Evolutionary conservation across 2,888 invertebrate genomes (phyloP), one percentile per base, ranked within the genome.

Genomic region (Drosophila infuscata): DNA sequence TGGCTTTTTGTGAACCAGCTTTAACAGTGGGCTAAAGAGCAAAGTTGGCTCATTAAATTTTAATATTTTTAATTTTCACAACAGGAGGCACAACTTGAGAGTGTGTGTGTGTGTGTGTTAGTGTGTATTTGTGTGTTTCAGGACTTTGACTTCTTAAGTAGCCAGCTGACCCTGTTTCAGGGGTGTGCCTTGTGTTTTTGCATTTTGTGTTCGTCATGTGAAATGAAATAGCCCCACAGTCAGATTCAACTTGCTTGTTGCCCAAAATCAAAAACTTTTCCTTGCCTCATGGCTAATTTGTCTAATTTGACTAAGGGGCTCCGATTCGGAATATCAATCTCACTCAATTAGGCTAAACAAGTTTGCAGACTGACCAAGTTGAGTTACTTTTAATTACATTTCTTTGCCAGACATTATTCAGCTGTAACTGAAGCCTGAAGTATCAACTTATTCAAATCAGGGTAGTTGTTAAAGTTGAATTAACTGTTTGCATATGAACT

Each of bases 1-100:
- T 65, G 65, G 20, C 48, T 66, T 57, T 35, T 36, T 65, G 38
- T 63, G 54, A 51, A 32, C 54, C 48, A 48, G 52, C 49, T 33
- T 51, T 57, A 61, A 25, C 7, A 54, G 20, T 8, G 65, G 51
- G 59, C 61, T 70, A 64, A 59, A 53, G 20, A 29, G 33, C 49
- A 67, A 74, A 68, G 73, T 86, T 79, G 79, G 66, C 71, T 79
- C 87, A 89, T 89, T 84, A 83, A 87, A 79, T 75, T 87, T 84
- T 83, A 73, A 87, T 83, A 76, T 82, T 75, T 86, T 86, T 87
- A 81, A 88, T 86, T 86, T 83, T 79, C 71, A 49, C 71, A 73
- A 68, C 79, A 79, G 70, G 52, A 38, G 36, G 17, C 52, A 53
- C 46, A 32, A 12, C 25, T 49, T 35, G 36, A 46, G 3, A 15